Evolutionary conservation across 1,140 invertebrate species (phyloP).

Genomic region (Sinonovacula constricta): DNA sequence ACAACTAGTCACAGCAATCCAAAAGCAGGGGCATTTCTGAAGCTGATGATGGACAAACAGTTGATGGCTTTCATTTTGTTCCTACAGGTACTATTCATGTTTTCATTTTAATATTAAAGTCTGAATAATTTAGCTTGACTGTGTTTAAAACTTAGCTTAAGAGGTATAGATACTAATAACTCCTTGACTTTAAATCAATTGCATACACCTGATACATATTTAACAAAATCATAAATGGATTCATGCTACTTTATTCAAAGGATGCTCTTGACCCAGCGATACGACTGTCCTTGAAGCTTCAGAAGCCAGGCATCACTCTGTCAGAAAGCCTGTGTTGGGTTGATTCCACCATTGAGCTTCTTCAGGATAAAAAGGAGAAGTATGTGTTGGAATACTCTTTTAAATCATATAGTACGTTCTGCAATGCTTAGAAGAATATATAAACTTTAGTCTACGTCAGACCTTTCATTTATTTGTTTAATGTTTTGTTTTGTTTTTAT

Average conservation of each 20-base stretch:
- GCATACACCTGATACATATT: no score
- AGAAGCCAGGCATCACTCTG: background rate
- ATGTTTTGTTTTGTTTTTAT: background rate
- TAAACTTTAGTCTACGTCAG: no score
- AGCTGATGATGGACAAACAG: slow-evolving; percentile 3
- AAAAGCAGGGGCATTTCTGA: slow-evolving; percentile 31
- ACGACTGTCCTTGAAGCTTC: slow-evolving; percentile 15
- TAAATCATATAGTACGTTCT: background rate
- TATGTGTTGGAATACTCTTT: background rate
- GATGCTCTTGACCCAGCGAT: slow-evolving; percentile 14
- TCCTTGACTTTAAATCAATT: no score
- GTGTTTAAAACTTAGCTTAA: no score
- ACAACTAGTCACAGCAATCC: slow-evolving; percentile 31
- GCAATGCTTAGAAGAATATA: background rate
- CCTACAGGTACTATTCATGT: no score
- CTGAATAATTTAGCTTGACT: no score
- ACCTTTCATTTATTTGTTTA: background rate
- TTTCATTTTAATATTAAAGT: no score
- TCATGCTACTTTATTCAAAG: no score
- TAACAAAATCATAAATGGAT: no score
- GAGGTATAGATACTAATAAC: no score
- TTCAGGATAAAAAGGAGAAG: slow-evolving; percentile 1
- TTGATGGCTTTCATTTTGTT: slow-evolving; percentile 27
- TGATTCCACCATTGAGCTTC: slow-evolving; percentile 4
- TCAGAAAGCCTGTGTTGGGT: slow-evolving; percentile 21